Conservation (phyloP, 2,888 invertebrate genomes). For the Calliphora vomitoria region DNA sequence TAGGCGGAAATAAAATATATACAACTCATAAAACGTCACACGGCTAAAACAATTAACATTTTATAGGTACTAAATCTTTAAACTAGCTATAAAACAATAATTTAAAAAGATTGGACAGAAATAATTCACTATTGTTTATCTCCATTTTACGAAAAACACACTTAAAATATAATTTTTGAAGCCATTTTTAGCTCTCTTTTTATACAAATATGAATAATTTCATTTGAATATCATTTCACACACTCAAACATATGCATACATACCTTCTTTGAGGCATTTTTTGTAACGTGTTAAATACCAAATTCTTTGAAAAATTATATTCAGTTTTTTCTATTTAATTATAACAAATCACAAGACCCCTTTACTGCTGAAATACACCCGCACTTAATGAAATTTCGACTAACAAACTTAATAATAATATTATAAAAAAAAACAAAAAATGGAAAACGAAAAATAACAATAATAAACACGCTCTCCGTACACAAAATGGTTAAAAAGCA, state of each 20-base stretch:
- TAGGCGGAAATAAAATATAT: not conserved
- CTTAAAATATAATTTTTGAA: too few relatives aligned
- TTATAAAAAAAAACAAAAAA: slow-evolving; percentile 15
- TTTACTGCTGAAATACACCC: slow-evolving; percentile 50
- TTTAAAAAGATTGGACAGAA: not conserved
- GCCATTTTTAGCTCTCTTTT: too few relatives aligned
- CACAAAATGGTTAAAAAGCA: slow-evolving; percentile 55
- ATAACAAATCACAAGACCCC: slow-evolving; percentile 52
- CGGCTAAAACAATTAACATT: not conserved
- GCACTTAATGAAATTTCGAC: slow-evolving; percentile 39
- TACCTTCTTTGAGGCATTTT: slow-evolving; percentile 63
- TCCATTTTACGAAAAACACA: too few relatives aligned
- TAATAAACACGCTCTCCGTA: slow-evolving; percentile 28
- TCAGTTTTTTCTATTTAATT: not conserved
- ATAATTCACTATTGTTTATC: not conserved
- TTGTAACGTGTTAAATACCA: slow-evolving; percentile 47
- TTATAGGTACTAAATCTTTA: not conserved
- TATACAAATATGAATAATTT: too few relatives aligned
- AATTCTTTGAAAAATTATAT: slow-evolving; percentile 19
- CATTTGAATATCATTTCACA: not conserved
- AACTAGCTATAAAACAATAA: not conserved
- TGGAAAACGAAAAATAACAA: not conserved
- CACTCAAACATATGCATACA: slow-evolving; percentile 26
- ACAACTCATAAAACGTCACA: not conserved
- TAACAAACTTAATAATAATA: slow-evolving; percentile 11